phyloP scores from a whole-genome alignment of 2,888 invertebrate species.

The Miltochrista miniata region DNA sequence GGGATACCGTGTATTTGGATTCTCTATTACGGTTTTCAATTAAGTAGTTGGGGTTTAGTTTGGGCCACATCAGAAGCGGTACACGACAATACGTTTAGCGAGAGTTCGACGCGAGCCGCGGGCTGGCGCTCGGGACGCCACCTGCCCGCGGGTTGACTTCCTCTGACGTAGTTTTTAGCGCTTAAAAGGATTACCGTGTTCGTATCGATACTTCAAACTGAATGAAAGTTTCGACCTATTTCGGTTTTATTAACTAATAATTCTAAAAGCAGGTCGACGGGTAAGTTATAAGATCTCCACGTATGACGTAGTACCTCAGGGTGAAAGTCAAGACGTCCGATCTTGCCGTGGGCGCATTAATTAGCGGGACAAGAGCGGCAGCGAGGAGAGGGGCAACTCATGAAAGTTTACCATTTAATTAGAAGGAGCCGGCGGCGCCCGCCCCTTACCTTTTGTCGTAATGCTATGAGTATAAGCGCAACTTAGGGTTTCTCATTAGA shows the following conservation, averaged over 20 bases:
- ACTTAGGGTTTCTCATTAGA: constrained; percentile 74
- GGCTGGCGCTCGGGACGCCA: constrained; percentile 45
- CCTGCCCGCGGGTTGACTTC: constrained; percentile 67
- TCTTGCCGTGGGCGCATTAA: constrained; percentile 77
- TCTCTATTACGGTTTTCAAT: constrained; percentile 78
- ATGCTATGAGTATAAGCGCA: constrained; percentile 67
- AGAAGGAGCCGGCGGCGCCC: constrained; percentile 64
- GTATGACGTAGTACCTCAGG: constrained; percentile 45
- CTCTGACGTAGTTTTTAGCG: constrained; percentile 69
- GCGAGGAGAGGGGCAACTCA: constrained; percentile 61
- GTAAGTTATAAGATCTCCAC: constrained; percentile 18
- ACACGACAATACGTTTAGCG: constrained; percentile 81
- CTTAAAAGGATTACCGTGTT: constrained; percentile 81
- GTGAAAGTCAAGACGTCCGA: constrained; percentile 55
- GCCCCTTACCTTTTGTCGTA: constrained; percentile 72
- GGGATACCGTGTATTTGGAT: constrained; percentile 75
- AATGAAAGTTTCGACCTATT: constrained; percentile 43
- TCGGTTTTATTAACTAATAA: constrained; percentile 19
- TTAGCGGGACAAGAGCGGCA: constrained; percentile 60
- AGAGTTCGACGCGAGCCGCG: constrained; percentile 42
- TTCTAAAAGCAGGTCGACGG: not conserved
- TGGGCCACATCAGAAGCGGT: constrained; percentile 66
- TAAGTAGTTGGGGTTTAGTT: constrained; percentile 78
- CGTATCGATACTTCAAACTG: constrained; percentile 63
- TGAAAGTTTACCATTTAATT: constrained; percentile 84